Percentiles rank a stretch among this genome's conserved stretches.
Evolutionary conservation across 1,140 invertebrate species (phyloP).

Genomic region (Diorhabda elongata): DNA sequence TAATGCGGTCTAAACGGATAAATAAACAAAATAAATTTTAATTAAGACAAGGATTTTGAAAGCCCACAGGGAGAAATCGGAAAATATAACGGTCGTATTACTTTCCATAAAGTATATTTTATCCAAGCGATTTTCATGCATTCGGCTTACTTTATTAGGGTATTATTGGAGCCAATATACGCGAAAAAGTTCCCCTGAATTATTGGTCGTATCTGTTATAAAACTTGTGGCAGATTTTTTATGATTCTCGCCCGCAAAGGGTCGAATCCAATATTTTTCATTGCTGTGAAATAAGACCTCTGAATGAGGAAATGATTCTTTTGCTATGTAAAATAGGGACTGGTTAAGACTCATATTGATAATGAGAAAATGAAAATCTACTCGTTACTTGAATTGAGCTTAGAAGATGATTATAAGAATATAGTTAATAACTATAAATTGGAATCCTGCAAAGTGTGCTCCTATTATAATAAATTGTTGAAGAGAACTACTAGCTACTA

Average conservation of each 20-base stretch:
- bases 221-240: constrained; percentile 16
- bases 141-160: constrained; percentile 14
- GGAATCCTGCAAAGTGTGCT: too few relatives aligned
- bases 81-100: constrained; percentile 11
- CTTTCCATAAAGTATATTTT: constrained; percentile 16
- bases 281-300: background rate
- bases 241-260: constrained; percentile 10
- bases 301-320: background rate
- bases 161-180: constrained; percentile 13
- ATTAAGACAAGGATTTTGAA: background rate
- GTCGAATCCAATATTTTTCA: constrained; percentile 12
- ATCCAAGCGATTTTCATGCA: constrained; percentile 15
- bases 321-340: background rate
- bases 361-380: too few relatives aligned
- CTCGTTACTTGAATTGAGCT: too few relatives aligned
- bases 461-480: too few relatives aligned
- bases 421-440: too few relatives aligned
- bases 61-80: constrained; percentile 5
- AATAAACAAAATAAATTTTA: background rate
- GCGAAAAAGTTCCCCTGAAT: constrained; percentile 13
- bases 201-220: constrained; percentile 15
- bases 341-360: too few relatives aligned
- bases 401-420: too few relatives aligned
- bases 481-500: too few relatives aligned
- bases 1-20: background rate